Percentiles rank a stretch among this genome's conserved stretches.
phyloP scores from a whole-genome alignment of 2,888 invertebrate species.

The Amphiduros pacificus region DNA sequence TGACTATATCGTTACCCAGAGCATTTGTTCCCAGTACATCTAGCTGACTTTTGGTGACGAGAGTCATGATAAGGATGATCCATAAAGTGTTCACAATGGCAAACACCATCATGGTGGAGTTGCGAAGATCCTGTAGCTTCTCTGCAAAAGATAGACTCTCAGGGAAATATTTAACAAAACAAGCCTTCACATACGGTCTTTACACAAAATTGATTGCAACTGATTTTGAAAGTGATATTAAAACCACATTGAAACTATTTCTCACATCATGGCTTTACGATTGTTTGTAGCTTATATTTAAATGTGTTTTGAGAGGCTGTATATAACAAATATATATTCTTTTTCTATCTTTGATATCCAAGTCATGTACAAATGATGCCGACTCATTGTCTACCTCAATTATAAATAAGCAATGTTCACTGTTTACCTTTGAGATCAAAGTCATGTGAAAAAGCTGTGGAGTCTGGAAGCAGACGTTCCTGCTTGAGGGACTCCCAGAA shows the following conservation, averaged over 20 bases:
- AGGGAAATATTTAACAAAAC: neutral
- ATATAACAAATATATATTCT: too few relatives aligned
- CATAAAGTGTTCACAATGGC: constrained; percentile 42
- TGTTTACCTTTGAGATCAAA: constrained; percentile 44
- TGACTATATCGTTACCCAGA: constrained; percentile 34
- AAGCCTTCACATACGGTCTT: too few relatives aligned
- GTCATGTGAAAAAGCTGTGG: constrained; percentile 44
- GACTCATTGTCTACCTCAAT: too few relatives aligned
- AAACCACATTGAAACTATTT: too few relatives aligned
- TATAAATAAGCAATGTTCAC: too few relatives aligned
- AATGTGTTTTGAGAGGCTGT: too few relatives aligned
- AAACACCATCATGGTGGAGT: constrained; percentile 40
- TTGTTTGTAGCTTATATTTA: too few relatives aligned
- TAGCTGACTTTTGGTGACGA: constrained; percentile 39
- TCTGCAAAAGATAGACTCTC: constrained; percentile 28
- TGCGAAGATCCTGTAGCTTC: constrained; percentile 38
- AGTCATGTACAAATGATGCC: too few relatives aligned
- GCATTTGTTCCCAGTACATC: constrained; percentile 42
- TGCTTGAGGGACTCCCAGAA: constrained; percentile 40
- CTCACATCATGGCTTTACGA: too few relatives aligned
- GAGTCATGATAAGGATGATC: constrained; percentile 45
- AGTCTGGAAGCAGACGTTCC: constrained; percentile 38
- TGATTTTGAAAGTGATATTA: too few relatives aligned
- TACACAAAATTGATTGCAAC: too few relatives aligned
- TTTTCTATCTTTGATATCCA: too few relatives aligned